Conservation (phyloP, 2,888 invertebrate species). For the Nemotelus pantherinus region DNA sequence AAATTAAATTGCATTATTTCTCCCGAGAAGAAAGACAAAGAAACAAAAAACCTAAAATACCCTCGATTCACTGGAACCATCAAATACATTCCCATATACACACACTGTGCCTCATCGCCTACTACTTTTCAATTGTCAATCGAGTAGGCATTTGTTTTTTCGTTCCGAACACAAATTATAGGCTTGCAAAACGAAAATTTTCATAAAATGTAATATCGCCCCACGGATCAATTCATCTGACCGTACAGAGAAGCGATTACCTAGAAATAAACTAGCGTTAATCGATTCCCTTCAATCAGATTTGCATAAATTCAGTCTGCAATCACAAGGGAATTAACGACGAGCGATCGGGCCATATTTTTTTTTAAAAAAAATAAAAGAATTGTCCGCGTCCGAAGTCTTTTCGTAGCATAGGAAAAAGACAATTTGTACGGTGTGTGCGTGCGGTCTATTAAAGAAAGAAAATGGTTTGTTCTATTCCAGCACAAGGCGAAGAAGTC, state of each 20-base stretch:
- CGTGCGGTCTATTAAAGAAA: background rate
- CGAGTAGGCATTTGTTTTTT: slow-evolving; percentile 23
- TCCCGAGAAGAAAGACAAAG: too few species aligned
- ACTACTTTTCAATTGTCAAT: background rate
- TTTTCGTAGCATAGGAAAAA: too few species aligned
- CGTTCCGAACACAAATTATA: background rate
- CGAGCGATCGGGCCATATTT: background rate
- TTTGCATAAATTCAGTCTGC: background rate
- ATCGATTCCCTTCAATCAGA: background rate
- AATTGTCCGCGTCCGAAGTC: too few species aligned
- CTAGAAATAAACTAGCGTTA: background rate
- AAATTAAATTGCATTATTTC: too few species aligned
- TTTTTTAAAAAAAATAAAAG: too few species aligned
- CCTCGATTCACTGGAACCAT: too few species aligned
- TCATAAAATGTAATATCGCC: slow-evolving; percentile 2
- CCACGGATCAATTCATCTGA: slow-evolving; percentile 1
- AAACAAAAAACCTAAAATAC: too few species aligned
- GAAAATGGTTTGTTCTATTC: slow-evolving; percentile 49
- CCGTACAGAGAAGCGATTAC: slow-evolving; percentile 30
- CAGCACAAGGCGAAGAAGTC: slow-evolving; percentile 66
- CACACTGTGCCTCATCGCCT: background rate
- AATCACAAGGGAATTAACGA: background rate
- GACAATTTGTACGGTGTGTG: too few species aligned
- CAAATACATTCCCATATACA: too few species aligned
- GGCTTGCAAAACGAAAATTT: background rate